Percentiles rank a stretch among this genome's conserved stretches.
phyloP scores from a whole-genome alignment of 2,113 vertebrate genomes.

The Oenanthe melanoleuca region DNA sequence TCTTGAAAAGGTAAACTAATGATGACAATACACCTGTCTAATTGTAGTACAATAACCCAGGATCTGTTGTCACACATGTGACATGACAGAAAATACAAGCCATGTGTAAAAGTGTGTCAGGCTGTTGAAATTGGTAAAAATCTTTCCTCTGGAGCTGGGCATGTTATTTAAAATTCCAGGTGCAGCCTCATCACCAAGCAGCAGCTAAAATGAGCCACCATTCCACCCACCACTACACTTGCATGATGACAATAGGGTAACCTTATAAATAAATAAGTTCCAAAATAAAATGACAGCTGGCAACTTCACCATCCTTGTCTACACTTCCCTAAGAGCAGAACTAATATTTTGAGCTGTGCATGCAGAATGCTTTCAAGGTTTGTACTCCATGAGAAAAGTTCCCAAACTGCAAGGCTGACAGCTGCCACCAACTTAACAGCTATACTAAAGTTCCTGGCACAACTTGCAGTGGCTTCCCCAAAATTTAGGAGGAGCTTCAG shows the following conservation, averaged over 20 bases:
- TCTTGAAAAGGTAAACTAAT: constrained; percentile 49
- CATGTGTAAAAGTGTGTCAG: constrained; percentile 22
- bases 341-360: constrained; percentile 19
- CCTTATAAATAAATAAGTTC: background rate
- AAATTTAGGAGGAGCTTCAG: background rate
- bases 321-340: background rate
- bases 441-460: background rate
- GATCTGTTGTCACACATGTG: constrained; percentile 42
- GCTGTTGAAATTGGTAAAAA: background rate
- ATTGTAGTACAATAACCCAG: background rate
- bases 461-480: background rate
- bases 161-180: constrained; percentile 17
- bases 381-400: constrained; percentile 1
- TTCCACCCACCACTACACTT: background rate
- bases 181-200: constrained; percentile 24
- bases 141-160: background rate
- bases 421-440: constrained; percentile 34
- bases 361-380: background rate
- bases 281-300: constrained; percentile 25
- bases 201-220: constrained; percentile 11
- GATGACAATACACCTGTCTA: constrained; percentile 35
- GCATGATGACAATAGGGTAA: background rate
- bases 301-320: constrained; percentile 7
- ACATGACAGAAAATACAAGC: constrained; percentile 47
- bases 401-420: constrained; percentile 38